Base-by-base conservation (phyloP, 2,888 invertebrate species). In the Caenorhabditis sp. region DNA sequence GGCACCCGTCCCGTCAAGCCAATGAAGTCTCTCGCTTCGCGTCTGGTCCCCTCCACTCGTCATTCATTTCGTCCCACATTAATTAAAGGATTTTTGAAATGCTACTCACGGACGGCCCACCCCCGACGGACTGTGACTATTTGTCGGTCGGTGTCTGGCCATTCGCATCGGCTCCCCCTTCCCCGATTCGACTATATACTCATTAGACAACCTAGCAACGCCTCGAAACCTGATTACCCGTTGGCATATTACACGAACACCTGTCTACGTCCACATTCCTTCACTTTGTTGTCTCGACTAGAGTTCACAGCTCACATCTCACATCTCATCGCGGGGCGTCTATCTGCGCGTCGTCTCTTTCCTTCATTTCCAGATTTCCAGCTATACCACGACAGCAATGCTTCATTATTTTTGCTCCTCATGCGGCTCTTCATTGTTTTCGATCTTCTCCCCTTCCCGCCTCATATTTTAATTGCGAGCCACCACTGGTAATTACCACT, bases 41-140 rank as follows among this genome's bases (percentile, higher is more conserved):
- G 35, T 60, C 53, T 40, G 11, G 6, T 65, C 44, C 40, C 24
- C 53, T 22, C 15, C 68, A 60, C 47, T 47, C 56, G 24, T 8
- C 70, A 58, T 72, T 6, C 70, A 58, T 72, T 81, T 69, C 62
- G 60, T 76, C 80, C 37, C 80, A 72, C 80, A 74, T 74, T 80
- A 80, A 74, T 80, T 80, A 74, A 65, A 70, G 78, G 78, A 79
- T 79, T 70, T 79, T 70, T 60, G 61, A 79, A 76, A 72, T 67
- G 60, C 60, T 61, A 60, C 74, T 74, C 72, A 80, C 80, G 68
- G 65, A 58, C 55, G n/a, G 5, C 47, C 47, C 47, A n/a, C n/a
- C n/a, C n/a, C n/a, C n/a, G n/a, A n/a, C n/a, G n/a, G 15, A 15
- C 47, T 4, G 26, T 56, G 22, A 26, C 51, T 55, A 55, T 67